phyloP scores from a whole-genome alignment of 2,797 vertebrate genomes.

The Dicrostonyx torquatus region DNA sequence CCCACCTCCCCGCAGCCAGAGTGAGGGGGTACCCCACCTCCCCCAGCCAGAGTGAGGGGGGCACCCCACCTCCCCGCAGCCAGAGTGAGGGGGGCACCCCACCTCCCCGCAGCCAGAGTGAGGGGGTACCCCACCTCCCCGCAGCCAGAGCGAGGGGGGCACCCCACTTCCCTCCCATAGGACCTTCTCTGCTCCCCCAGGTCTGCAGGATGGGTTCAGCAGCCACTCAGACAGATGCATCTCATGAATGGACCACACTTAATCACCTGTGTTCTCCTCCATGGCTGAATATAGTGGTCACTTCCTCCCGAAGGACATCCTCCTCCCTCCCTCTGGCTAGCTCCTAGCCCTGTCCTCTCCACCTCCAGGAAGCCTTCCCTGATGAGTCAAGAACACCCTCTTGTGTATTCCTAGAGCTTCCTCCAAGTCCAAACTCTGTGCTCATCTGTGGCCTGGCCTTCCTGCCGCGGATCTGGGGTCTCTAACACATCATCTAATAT shows the following conservation, averaged over 20 bases:
- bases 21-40: background rate
- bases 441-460: background rate
- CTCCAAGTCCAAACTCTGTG: background rate
- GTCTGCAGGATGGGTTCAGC: background rate
- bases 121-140: no score
- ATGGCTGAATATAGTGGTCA: background rate
- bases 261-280: background rate
- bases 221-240: background rate
- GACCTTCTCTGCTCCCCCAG: background rate
- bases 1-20: background rate
- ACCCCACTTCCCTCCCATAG: background rate
- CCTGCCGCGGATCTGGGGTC: background rate
- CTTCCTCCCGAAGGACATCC: background rate
- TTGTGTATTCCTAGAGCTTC: background rate
- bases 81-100: no score
- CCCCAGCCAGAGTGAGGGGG: no score
- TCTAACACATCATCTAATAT: background rate
- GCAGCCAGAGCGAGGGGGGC: background rate
- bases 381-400: background rate
- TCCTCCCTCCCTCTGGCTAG: background rate
- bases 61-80: background rate
- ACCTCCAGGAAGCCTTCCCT: background rate
- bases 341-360: background rate
- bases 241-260: background rate
- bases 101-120: background rate